These are phyloP conservation scores for Passerculus sandwichensis DNA, from an alignment of 2,797 vertebrate genomes.

Conservation along the genomic window DNA sequence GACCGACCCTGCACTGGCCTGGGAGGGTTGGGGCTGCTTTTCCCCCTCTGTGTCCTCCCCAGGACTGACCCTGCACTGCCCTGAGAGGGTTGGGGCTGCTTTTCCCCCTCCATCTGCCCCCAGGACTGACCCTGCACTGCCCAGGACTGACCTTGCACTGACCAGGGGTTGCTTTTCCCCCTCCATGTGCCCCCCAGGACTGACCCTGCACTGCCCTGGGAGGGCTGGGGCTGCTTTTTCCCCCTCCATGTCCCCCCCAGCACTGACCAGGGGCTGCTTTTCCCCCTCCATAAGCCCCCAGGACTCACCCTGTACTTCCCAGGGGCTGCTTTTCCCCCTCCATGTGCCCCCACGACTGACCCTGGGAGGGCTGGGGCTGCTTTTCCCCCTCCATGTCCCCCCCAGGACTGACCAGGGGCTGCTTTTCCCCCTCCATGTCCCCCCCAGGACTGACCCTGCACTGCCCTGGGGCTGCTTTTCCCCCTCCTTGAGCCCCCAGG, in stretches of 20 bases:
- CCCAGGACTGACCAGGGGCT: too few species aligned
- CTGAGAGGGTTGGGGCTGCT: neutral
- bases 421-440: accelerated
- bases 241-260: accelerated
- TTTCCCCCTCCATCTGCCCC: neutral
- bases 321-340: neutral
- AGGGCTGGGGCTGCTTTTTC: too few species aligned
- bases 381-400: neutral
- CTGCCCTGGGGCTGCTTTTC: too few species aligned
- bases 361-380: neutral
- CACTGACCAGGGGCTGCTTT: neutral
- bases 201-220: too few species aligned
- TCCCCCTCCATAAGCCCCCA: too few species aligned
- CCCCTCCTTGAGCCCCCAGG: accelerated
- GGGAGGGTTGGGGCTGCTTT: neutral
- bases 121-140: too few species aligned
- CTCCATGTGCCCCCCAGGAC: accelerated
- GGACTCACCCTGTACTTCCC: too few species aligned
- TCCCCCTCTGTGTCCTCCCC: accelerated
- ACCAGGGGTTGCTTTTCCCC: neutral
- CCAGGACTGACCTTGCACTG: too few species aligned
- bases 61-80: neutral
- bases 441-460: neutral
- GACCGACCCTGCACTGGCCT: too few species aligned
- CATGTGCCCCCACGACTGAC: accelerated